Conservation (phyloP, 2,797 vertebrate genomes). For the Morelia viridis region DNA sequence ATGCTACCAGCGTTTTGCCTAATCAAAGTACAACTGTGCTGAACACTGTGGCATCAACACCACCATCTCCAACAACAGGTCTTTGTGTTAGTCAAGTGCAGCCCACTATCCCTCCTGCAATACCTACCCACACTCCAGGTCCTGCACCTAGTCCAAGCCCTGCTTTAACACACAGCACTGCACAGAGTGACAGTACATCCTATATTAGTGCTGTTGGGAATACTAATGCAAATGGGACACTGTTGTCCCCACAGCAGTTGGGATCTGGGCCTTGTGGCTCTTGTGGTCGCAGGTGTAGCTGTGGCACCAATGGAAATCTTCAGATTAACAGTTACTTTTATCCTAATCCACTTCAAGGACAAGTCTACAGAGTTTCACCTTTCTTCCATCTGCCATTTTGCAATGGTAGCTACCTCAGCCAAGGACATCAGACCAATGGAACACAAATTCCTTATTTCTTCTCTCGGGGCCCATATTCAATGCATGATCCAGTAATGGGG, state of each 20-base stretch:
- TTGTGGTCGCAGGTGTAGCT: slow-evolving; percentile 82
- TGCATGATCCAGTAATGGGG: slow-evolving; percentile 89
- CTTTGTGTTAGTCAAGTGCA: slow-evolving; percentile 72
- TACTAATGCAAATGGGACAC: slow-evolving; percentile 71
- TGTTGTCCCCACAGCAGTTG: slow-evolving; percentile 74
- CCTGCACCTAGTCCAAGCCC: slow-evolving; percentile 87
- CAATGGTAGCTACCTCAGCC: slow-evolving; percentile 88
- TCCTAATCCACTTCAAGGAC: slow-evolving; percentile 82
- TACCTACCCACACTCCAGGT: slow-evolving; percentile 87
- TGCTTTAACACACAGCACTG: slow-evolving; percentile 86
- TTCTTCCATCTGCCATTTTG: slow-evolving; percentile 89
- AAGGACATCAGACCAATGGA: slow-evolving; percentile 87
- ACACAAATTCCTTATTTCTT: slow-evolving; percentile 86
- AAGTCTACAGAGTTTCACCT: slow-evolving; percentile 83
- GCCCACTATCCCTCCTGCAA: slow-evolving; percentile 75
- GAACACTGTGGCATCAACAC: slow-evolving; percentile 68
- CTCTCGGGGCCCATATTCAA: slow-evolving; percentile 80
- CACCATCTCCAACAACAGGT: slow-evolving; percentile 66
- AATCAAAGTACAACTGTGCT: slow-evolving; percentile 70
- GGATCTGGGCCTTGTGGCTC: slow-evolving; percentile 79
- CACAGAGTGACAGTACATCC: slow-evolving; percentile 85
- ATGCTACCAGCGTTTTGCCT: slow-evolving; percentile 69
- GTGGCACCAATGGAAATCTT: slow-evolving; percentile 77
- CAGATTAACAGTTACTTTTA: slow-evolving; percentile 83
- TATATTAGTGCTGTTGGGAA: slow-evolving; percentile 83